These are phyloP conservation scores for Heteractis magnifica DNA, from an alignment of 92 coral and sea anemone genomes.

Conservation along the genomic window DNA sequence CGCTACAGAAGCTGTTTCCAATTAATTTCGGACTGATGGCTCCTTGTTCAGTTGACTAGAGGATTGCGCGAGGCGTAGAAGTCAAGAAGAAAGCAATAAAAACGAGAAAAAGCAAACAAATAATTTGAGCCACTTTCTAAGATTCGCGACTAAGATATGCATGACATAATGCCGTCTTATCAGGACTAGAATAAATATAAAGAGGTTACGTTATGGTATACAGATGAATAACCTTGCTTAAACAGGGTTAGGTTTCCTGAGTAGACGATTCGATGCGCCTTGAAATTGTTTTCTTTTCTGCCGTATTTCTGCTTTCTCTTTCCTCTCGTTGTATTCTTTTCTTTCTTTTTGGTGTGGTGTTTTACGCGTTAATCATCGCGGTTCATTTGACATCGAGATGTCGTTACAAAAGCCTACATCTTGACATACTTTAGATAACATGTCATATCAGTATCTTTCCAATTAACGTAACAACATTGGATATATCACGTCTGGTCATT, in stretches of 20 bases:
- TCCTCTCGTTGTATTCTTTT: background rate
- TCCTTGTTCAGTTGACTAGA: too few relatives aligned
- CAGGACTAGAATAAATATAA: background rate
- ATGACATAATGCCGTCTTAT: background rate
- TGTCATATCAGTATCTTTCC: constrained; percentile 4
- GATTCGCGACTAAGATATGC: too few relatives aligned
- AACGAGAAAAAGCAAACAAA: too few relatives aligned
- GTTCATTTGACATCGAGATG: background rate
- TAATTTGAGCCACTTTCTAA: too few relatives aligned
- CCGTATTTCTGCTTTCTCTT: background rate
- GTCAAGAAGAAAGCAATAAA: too few relatives aligned
- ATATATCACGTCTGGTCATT: background rate
- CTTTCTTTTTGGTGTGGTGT: background rate
- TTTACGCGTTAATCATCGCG: background rate
- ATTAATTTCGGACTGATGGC: too few relatives aligned
- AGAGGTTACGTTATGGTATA: background rate
- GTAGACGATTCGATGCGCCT: background rate
- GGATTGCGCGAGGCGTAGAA: too few relatives aligned
- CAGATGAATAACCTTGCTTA: background rate
- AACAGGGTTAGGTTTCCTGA: background rate
- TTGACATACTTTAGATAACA: background rate
- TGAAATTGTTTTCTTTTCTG: background rate
- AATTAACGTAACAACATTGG: background rate
- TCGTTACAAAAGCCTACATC: background rate
- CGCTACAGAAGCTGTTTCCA: too few relatives aligned